Percentiles rank a stretch among this genome's conserved stretches.
phyloP scores from a whole-genome alignment of 2,113 vertebrate genomes.

The Cephalopterus ornatus region DNA sequence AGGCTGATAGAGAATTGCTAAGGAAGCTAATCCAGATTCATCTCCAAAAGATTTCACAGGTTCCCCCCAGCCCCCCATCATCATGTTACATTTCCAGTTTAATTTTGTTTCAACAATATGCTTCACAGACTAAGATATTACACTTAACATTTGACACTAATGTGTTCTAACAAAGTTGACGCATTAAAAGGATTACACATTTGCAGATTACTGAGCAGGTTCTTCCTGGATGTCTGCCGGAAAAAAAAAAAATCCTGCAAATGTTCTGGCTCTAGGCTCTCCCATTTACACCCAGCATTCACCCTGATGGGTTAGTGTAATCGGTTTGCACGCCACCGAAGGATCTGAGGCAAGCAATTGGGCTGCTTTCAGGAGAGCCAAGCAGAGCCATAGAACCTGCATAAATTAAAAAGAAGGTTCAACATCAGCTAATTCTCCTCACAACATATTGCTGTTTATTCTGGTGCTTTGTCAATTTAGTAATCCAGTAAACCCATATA shows the following conservation, averaged over 20 bases:
- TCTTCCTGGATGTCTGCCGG: slow-evolving; percentile 16
- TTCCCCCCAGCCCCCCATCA: not conserved
- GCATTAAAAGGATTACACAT: slow-evolving; percentile 48
- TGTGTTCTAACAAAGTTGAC: slow-evolving; percentile 9
- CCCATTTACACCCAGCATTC: not conserved
- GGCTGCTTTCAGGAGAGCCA: not conserved
- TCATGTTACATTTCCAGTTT: not conserved
- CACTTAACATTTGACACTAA: slow-evolving; percentile 56
- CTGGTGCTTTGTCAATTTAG: slow-evolving; percentile 30
- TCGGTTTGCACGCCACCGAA: not conserved
- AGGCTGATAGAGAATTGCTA: not conserved
- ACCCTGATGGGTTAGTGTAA: not conserved
- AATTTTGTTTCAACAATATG: slow-evolving; percentile 2
- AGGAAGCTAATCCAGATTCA: not conserved
- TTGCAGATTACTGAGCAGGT: slow-evolving; percentile 42
- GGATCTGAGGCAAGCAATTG: not conserved
- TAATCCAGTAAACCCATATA: slow-evolving; percentile 9
- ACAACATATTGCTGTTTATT: not conserved
- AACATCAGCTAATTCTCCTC: slow-evolving; percentile 14
- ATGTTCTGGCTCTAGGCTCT: not conserved
- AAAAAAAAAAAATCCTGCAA: not conserved
- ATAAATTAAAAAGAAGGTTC: slow-evolving; percentile 27
- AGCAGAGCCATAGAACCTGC: not conserved
- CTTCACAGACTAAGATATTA: not conserved
- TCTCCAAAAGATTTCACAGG: not conserved